These are phyloP conservation scores for Neoniphon sammara DNA, from an alignment of 2,797 vertebrate species.

Conservation along the genomic window DNA sequence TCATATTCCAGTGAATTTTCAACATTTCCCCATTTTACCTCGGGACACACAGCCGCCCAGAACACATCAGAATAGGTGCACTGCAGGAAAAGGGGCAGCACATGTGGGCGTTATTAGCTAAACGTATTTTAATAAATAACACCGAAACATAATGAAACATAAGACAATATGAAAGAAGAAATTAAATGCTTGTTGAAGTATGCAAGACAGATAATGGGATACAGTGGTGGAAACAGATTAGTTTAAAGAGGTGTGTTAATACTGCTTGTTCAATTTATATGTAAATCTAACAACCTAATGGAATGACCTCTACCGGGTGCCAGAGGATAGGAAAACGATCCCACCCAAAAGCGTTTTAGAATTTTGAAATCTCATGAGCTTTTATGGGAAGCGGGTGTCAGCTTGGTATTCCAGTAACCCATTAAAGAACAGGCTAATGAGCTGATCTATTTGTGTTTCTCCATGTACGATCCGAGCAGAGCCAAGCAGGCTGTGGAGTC, in stretches of 20 bases:
- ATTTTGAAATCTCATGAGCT: slow-evolving; percentile 71
- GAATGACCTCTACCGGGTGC: slow-evolving; percentile 77
- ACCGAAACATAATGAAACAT: slow-evolving; percentile 77
- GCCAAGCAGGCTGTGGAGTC: slow-evolving; percentile 3
- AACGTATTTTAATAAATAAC: slow-evolving; percentile 82
- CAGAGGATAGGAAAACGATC: slow-evolving; percentile 72
- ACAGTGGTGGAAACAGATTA: slow-evolving; percentile 72
- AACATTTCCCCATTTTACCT: slow-evolving; percentile 82
- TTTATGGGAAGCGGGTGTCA: slow-evolving; percentile 54
- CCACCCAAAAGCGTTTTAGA: slow-evolving; percentile 65
- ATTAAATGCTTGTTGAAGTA: slow-evolving; percentile 80
- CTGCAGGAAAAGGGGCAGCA: slow-evolving; percentile 61
- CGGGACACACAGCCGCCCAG: slow-evolving; percentile 78
- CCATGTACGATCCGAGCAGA: slow-evolving; percentile 12
- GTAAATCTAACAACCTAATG: slow-evolving; percentile 79
- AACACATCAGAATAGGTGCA: slow-evolving; percentile 78
- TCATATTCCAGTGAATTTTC: slow-evolving; percentile 82
- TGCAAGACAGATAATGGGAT: slow-evolving; percentile 75
- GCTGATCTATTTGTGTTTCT: slow-evolving; percentile 61
- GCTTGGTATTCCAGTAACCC: slow-evolving; percentile 65
- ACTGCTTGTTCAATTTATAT: slow-evolving; percentile 82
- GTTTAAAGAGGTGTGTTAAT: slow-evolving; percentile 74
- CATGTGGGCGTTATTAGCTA: slow-evolving; percentile 76
- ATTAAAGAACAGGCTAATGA: slow-evolving; percentile 70
- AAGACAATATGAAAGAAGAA: slow-evolving; percentile 71